Evolutionary conservation across 2,113 vertebrate species (phyloP), one percentile per base, ranked within the genome.

Genomic region (Perca fluviatilis): DNA sequence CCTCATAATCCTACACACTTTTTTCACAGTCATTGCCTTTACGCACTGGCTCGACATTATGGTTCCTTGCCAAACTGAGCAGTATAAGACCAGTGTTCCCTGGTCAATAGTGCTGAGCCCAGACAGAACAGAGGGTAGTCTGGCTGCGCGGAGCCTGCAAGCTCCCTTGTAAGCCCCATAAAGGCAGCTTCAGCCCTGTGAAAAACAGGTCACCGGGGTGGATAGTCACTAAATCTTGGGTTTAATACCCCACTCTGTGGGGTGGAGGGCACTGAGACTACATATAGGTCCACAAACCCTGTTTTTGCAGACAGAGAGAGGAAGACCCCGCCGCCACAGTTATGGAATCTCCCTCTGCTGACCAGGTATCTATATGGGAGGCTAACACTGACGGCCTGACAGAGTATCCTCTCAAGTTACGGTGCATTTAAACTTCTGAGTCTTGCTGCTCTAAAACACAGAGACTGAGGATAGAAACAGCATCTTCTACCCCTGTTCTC

Each of bases 211-310:
- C 90, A 90, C 79, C 68, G 14, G 85, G 82, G 90, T 82, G 74
- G 88, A 91, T 93, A 89, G 91, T 91, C 84, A 87, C 83, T 89
- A 93, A 84, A 88, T 86, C 87, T 84, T 19, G 47, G 71, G 65
- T 92, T 92, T 95, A 93, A 94, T 94, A 89, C 86, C 85, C 90
- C 82, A 90, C 87, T 60, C 87, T 83, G 89, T 81, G 74, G 89
- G 91, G 83, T 84, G 74, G 88, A 86, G 84, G 90, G 70, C 79
- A 79, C 71, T 54, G 68, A 85, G 80, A 89, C 80, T 80, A 80
- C 75, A 84, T 80, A 33, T 56, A 84, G 84, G 82, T 86, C 84
- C 84, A 82, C 84, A 77, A 75, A 87, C 83, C 68, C 79, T 65
- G 23, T 84, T 60, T 62, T 75, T 73, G 54, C 81, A 79, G 68